Evolutionary conservation across 2,888 invertebrate genomes (phyloP).

Genomic region (Caenorhabditis sp.): DNA sequence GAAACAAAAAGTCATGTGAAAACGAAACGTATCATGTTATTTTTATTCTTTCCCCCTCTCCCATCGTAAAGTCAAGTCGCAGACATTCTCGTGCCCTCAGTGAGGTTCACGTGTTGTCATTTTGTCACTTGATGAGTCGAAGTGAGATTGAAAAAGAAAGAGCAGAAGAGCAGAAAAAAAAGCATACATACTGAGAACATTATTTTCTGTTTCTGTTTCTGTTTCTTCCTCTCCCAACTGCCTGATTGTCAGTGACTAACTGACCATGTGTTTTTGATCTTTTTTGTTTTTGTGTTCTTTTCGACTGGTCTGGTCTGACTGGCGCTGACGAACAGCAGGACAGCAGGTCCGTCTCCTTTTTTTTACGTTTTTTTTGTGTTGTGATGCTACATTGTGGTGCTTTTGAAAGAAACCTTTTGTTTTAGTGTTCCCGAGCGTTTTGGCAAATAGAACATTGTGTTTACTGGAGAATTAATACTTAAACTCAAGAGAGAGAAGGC

Average conservation of each 20-base stretch:
- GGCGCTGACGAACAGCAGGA: too few relatives aligned
- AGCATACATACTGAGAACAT: too few relatives aligned
- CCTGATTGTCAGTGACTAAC: too few relatives aligned
- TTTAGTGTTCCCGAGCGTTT: slow-evolving; percentile 29
- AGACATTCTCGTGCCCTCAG: slow-evolving; percentile 33
- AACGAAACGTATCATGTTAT: slow-evolving; percentile 46
- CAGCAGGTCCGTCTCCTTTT: not conserved
- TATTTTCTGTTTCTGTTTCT: too few relatives aligned
- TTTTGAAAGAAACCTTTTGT: not conserved
- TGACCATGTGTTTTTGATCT: slow-evolving; percentile 54
- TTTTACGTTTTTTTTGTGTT: not conserved
- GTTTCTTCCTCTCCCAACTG: too few relatives aligned
- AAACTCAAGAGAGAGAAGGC: too few relatives aligned
- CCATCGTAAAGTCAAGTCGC: slow-evolving; percentile 36
- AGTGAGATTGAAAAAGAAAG: too few relatives aligned
- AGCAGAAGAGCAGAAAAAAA: slow-evolving; percentile 36
- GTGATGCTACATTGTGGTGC: not conserved
- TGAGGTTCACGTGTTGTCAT: slow-evolving; percentile 47
- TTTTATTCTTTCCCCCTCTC: slow-evolving; percentile 37
- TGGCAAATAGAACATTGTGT: too few relatives aligned
- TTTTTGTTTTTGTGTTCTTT: slow-evolving; percentile 16
- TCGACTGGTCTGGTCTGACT: slow-evolving; percentile 5
- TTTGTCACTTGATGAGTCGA: slow-evolving; percentile 42
- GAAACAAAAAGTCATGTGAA: slow-evolving; percentile 30
- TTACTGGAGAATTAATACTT: too few relatives aligned